Conservation (phyloP, 1,140 invertebrate genomes). For the Paralvinella palmiformis region DNA sequence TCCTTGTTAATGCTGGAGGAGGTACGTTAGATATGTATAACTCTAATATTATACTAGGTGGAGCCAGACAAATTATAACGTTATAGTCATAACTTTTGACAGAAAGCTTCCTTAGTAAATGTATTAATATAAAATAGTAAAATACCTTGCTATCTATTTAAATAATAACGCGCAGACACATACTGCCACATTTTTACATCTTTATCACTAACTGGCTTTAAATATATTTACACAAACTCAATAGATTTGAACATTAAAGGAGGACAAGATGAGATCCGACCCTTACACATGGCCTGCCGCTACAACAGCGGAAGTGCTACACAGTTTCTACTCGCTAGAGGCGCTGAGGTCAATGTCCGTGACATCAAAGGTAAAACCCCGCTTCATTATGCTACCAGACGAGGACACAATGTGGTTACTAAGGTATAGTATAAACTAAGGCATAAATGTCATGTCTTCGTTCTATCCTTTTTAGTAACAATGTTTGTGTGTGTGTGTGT, state of each 20-base stretch:
- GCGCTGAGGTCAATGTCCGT: conserved; percentile 13
- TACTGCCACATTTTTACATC: too few species aligned
- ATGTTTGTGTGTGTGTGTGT: too few species aligned
- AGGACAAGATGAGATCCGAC: conserved; percentile 15
- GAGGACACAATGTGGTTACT: conserved; percentile 14
- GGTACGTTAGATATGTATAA: not conserved
- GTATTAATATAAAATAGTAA: not conserved
- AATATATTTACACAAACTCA: too few species aligned
- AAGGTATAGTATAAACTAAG: conserved; percentile 14
- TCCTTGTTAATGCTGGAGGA: conserved; percentile 11
- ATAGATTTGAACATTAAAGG: conserved; percentile 17
- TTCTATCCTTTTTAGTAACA: too few species aligned
- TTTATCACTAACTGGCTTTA: too few species aligned
- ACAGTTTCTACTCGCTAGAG: conserved; percentile 8
- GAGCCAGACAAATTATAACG: not conserved
- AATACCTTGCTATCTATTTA: not conserved
- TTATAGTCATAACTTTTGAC: not conserved
- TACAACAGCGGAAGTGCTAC: conserved; percentile 18
- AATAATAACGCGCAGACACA: not conserved
- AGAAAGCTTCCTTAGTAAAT: not conserved
- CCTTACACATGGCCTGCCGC: conserved; percentile 19
- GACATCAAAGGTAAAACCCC: conserved; percentile 21
- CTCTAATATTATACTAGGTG: not conserved
- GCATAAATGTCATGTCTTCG: too few species aligned
- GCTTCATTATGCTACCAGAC: conserved; percentile 20